phyloP scores from a whole-genome alignment of 2,888 invertebrate species.

The Polydrusus tereticollis region DNA sequence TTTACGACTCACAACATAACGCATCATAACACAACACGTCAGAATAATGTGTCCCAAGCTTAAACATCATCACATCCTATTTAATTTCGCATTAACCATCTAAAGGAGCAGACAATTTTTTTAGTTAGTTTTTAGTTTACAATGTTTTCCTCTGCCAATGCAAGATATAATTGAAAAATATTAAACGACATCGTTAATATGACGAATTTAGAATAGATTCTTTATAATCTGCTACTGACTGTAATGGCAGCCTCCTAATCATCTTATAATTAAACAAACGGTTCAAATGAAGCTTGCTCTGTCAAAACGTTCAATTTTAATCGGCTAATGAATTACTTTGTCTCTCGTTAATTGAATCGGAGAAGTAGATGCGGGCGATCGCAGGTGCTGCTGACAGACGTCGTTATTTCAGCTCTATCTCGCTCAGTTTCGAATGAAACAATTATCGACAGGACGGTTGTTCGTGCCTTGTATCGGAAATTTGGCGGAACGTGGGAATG shows the following conservation, averaged over 20 bases:
- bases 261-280: constrained; percentile 20
- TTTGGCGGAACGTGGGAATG: neutral
- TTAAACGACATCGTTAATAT: too few relatives aligned
- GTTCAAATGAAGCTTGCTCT: constrained; percentile 6
- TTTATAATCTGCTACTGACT: constrained; percentile 6
- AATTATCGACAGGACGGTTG: constrained; percentile 15
- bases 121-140: neutral
- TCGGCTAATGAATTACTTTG: constrained; percentile 46
- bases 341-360: constrained; percentile 41
- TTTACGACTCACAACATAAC: too few relatives aligned
- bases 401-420: constrained; percentile 19
- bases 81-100: too few relatives aligned
- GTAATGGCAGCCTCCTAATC: neutral
- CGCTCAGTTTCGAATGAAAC: constrained; percentile 5
- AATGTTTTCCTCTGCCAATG: neutral
- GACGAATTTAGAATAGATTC: neutral
- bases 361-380: constrained; percentile 33
- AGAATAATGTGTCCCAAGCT: too few relatives aligned
- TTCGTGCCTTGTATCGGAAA: constrained; percentile 1
- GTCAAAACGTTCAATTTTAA: constrained; percentile 26
- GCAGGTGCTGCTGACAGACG: constrained; percentile 44
- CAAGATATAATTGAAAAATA: too few relatives aligned
- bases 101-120: neutral
- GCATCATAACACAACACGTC: too few relatives aligned
- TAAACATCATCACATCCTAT: too few relatives aligned